Percentiles rank a stretch among this genome's conserved stretches.
Evolutionary conservation across 37 sponge, comb jelly and placozoan genomes (phyloP).

Genomic region (Mnemiopsis leidyi): DNA sequence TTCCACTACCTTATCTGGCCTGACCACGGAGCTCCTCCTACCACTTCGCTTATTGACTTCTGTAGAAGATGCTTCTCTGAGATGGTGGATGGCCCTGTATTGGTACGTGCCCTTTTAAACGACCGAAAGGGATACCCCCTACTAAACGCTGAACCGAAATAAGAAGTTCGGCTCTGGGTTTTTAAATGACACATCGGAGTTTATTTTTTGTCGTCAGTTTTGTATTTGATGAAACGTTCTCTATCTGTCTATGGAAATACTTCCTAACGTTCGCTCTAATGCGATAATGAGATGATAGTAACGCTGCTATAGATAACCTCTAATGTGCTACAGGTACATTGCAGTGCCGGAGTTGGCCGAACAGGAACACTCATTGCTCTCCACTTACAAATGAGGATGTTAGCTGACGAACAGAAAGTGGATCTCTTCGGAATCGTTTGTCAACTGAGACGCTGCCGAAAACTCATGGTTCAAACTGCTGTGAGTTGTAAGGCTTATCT

Average conservation of each 20-base stretch:
- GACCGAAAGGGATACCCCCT: too few species aligned
- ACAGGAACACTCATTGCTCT: constrained; percentile 20
- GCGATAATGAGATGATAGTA: too few species aligned
- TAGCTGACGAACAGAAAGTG: neutral
- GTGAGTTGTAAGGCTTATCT: too few species aligned
- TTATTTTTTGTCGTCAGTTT: too few species aligned
- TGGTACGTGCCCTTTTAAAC: too few species aligned
- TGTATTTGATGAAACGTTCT: too few species aligned
- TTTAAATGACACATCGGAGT: too few species aligned
- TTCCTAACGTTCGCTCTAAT: too few species aligned
- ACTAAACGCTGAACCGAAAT: too few species aligned
- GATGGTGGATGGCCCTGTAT: constrained; percentile 15
- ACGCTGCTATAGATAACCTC: too few species aligned
- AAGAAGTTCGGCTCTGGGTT: too few species aligned
- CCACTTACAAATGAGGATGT: constrained; percentile 21
- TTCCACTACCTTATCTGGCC: constrained; percentile 50
- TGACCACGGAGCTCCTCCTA: constrained; percentile 47
- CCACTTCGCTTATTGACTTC: constrained; percentile 47
- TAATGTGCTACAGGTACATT: constrained; percentile 15
- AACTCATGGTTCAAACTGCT: constrained; percentile 39
- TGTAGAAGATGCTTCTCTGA: constrained; percentile 55
- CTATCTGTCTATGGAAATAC: too few species aligned
- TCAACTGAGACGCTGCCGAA: neutral
- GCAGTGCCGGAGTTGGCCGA: constrained; percentile 27
- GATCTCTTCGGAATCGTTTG: constrained; percentile 9